Base-by-base conservation (phyloP, 2,113 vertebrate species). In the human (Homo sapiens) region DNA sequence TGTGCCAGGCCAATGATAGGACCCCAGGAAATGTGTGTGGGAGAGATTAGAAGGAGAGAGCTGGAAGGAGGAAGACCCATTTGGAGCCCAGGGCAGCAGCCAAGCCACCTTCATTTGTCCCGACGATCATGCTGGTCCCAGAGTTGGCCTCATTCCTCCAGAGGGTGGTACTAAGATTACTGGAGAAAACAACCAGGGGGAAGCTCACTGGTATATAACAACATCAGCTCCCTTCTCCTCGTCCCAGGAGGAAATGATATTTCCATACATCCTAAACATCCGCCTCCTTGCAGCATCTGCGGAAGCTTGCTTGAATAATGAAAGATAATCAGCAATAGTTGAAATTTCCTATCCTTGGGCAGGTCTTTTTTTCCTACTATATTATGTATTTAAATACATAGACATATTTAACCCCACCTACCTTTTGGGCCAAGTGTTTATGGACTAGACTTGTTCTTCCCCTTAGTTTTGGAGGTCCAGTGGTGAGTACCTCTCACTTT, bases 191-290 rank as follows among this genome's bases (percentile, higher is more conserved):
- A 83, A 61, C 52, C 86, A 38, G 20, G 64, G 66, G 73, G 52
- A 79, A 97, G 75, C 61, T 81, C 95, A 32, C 76, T 89, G 59
- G 22, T 75, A 40, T 73, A 38, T 43, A 95, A 64, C 12, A 3
- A 68, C 12, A 18, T 32, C 11, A 16, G 52, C 68, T 55, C 68
- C 72, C 80, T 55, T 72, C 35, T 57, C 40, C 91, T 52, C 12
- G 52, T 96, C 89, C 91, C 91, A 38, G 70, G 94, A 96, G 97
- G 86, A 95, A 93, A 82, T 70, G 92, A 25, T 94, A 95, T 92
- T 97, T 97, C 96, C 95, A 93, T 93, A 78, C 83, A 68, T 92
- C 83, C 89, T 92, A 78, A 97, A 89, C 92, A 93, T 81, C 93
- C 45, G 9, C 66, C 89, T 81, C 61, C 75, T 94, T 90, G 89